These are phyloP conservation scores for Hyles vespertilio DNA, from an alignment of 1,140 invertebrate species.

Conservation along the genomic window DNA sequence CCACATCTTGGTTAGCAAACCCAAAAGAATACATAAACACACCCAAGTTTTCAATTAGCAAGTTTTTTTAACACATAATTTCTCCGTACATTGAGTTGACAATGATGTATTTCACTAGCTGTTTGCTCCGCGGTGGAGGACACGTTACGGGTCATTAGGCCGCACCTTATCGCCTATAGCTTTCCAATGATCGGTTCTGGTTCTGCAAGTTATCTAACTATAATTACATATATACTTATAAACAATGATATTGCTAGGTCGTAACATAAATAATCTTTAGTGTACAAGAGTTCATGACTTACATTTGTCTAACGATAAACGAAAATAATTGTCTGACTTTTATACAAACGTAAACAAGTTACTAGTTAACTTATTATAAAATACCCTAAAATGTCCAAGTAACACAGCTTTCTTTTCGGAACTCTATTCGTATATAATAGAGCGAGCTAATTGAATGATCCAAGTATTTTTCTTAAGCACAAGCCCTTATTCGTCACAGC, in stretches of 20 bases:
- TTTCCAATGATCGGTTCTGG: slow-evolving; percentile 14
- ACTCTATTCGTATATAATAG: too few species aligned
- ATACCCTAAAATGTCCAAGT: too few species aligned
- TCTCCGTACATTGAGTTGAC: background rate
- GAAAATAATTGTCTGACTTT: too few species aligned
- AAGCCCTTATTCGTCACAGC: slow-evolving; percentile 1
- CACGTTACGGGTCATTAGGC: slow-evolving; percentile 21
- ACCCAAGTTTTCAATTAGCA: background rate
- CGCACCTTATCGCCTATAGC: slow-evolving; percentile 17
- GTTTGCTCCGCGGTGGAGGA: background rate
- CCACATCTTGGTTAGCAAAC: too few species aligned
- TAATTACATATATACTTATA: background rate
- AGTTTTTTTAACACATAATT: background rate
- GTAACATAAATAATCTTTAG: background rate
- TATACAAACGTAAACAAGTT: too few species aligned
- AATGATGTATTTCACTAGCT: background rate
- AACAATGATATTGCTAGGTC: slow-evolving; percentile 4
- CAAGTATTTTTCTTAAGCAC: too few species aligned
- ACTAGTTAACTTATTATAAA: too few species aligned
- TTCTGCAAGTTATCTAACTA: too few species aligned
- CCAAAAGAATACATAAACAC: background rate
- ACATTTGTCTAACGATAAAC: too few species aligned
- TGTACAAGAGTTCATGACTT: too few species aligned
- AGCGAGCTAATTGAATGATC: too few species aligned
- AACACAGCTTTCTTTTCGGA: too few species aligned